Base-by-base conservation (phyloP, 2,888 invertebrate species). In the Ypsolopha sequella region DNA sequence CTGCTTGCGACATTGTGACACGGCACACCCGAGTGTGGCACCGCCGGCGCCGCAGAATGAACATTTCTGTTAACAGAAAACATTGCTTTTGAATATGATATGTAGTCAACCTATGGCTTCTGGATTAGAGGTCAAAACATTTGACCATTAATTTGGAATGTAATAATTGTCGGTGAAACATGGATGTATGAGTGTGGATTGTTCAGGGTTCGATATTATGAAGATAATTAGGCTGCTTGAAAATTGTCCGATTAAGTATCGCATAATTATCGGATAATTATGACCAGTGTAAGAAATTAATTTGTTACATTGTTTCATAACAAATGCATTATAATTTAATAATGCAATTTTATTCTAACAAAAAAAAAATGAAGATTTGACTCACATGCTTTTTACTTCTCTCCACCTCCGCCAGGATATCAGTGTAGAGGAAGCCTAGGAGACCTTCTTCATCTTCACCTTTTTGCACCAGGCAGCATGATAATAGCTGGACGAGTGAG, bases 11-110 rank as follows among this genome's bases (percentile, higher is more conserved):
- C 95, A 96, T 50, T 79, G 86, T 0, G 60, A 55, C 0, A 89
- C 73, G n/a, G 88, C 87, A 67, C 96, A 96, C 0, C 92, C 92
- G 1, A 95, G 84, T 1, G 92, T 93, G 0, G 95, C 95, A 1
- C 91, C 91, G 0, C 52, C 68, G 36, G 80, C 77, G 11, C 77
- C 76, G 64, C 95, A 96, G 66, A 89, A 93, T 6, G 75, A 87
- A 64, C 96, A 96, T 61, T 64, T 72, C 93, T 94, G 75, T 24
- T 0, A 82, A 80, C 54, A 43, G 51, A 56, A 39, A 33, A 44
- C 9, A 6, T 38, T 38, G 6, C 8, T 24, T 9, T 3, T 8
- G 44, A 44, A 13, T 13, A 44, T 6, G 3, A 6, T n/a, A 39
- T 9, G 1, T 39, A 6, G 11, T 2, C n/a, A n/a, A n/a, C n/a